phyloP scores from a whole-genome alignment of 2,113 vertebrate genomes.

The Nerophis lumbriciformis region DNA sequence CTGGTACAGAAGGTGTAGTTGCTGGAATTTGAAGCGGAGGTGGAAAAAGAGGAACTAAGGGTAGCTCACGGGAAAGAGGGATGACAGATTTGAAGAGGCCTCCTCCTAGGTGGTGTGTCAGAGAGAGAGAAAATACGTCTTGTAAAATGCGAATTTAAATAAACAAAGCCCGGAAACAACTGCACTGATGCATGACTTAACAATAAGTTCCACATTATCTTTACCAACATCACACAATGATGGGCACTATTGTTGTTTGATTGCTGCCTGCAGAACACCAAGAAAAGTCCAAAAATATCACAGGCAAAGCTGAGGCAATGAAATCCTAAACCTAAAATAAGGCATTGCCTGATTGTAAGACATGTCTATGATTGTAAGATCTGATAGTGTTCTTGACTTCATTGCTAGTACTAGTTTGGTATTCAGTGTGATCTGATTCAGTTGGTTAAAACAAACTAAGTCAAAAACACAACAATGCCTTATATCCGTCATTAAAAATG shows the following conservation, averaged over 20 bases:
- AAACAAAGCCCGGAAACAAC: not conserved
- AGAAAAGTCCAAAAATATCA: constrained; percentile 11
- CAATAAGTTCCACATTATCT: not conserved
- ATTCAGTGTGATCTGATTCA: not conserved
- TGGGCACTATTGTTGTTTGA: constrained; percentile 22
- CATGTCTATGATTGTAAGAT: not conserved
- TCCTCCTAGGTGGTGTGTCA: constrained; percentile 45
- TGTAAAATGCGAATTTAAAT: constrained; percentile 16
- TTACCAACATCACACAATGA: constrained; percentile 9
- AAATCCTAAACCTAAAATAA: not conserved
- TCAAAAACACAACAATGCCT: constrained; percentile 3
- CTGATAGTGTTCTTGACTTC: not conserved
- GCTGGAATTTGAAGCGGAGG: constrained; percentile 18
- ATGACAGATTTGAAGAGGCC: constrained; percentile 43
- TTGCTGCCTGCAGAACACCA: constrained; percentile 17
- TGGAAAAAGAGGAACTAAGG: constrained; percentile 17
- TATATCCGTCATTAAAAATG: constrained; percentile 11
- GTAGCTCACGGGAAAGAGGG: constrained; percentile 29
- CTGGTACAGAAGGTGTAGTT: constrained; percentile 14
- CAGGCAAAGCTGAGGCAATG: constrained; percentile 2
- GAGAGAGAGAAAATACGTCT: constrained; percentile 47
- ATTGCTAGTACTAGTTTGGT: not conserved
- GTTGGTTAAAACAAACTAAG: constrained; percentile 1
- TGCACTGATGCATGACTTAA: not conserved
- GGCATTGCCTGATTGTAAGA: not conserved